These are phyloP conservation scores for Ginglymostoma cirratum DNA, from an alignment of 2,113 vertebrate species.

Conservation along the genomic window DNA sequence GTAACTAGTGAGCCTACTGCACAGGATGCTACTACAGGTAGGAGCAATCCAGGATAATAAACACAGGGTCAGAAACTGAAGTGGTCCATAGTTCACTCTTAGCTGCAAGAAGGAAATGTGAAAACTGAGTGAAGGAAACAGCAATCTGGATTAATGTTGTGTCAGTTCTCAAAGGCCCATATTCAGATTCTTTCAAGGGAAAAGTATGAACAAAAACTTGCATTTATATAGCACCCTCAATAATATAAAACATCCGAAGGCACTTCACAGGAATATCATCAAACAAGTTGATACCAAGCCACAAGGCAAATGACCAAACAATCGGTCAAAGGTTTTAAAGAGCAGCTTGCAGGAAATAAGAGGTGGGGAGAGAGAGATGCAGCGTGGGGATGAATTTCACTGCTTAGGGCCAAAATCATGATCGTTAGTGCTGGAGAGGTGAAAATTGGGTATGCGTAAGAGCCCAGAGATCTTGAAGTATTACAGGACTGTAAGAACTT, in stretches of 20 bases:
- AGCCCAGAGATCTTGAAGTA: background rate
- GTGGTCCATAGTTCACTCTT: background rate
- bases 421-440: background rate
- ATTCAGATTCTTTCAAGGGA: background rate
- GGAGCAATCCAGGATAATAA: background rate
- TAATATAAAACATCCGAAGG: background rate
- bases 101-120: background rate
- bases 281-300: background rate
- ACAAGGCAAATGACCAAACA: background rate
- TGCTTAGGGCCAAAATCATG: background rate
- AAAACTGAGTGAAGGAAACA: background rate
- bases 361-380: background rate
- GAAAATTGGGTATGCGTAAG: background rate
- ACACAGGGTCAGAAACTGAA: background rate
- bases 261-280: background rate
- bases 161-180: background rate
- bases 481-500: background rate
- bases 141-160: background rate
- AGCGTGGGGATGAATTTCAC: background rate
- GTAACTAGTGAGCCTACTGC: background rate
- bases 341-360: background rate
- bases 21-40: slow-evolving; percentile 52
- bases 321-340: background rate
- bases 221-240: background rate
- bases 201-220: background rate